Base-by-base conservation (phyloP, 2,113 vertebrate species). In the Pangasianodon hypophthalmus region DNA sequence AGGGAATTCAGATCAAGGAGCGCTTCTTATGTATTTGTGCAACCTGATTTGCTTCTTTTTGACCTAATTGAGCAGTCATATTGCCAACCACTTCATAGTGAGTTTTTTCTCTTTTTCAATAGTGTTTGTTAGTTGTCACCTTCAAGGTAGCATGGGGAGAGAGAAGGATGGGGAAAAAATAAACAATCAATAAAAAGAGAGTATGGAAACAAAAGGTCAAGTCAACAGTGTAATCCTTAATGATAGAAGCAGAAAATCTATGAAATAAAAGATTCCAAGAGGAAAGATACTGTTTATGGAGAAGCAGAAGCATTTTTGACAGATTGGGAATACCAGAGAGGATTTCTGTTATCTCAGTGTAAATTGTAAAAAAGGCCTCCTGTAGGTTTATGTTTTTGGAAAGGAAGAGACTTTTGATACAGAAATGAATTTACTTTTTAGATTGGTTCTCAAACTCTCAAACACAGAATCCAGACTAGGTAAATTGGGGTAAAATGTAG, bases 181-280 rank as follows among this genome's bases (percentile, higher is more conserved):
- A 77, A 89, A 91, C 91, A 95, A 95, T 95, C 95, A 91, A 95
- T 96, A 94, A 87, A 91, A 93, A 95, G 93, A 92, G 94, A 95
- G 94, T 93, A 94, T 92, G 89, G 91, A 95, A 95, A 93, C 90
- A 91, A 90, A 94, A 93, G 92, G 92, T 94, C 90, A 95, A 94
- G 95, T 94, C 93, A 94, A 93, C 91, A 93, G 94, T 92, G 89
- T 95, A 94, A 95, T 94, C 92, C 93, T 94, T 95, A 94, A 95
- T 94, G 91, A 92, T 92, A 93, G 82, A 95, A 95, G 93, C 93
- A 95, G 94, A 91, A 95, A 96, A 96, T 96, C 94, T 93, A 95
- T 95, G 94, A 95, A 95, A 95, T 41, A 93, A 94, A 95, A 91
- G 92, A 94, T 95, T 95, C 90, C 89, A 90, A 85, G 87, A 90